Evolutionary conservation across 2,888 invertebrate species (phyloP).

Genomic region (Acleris cristana): DNA sequence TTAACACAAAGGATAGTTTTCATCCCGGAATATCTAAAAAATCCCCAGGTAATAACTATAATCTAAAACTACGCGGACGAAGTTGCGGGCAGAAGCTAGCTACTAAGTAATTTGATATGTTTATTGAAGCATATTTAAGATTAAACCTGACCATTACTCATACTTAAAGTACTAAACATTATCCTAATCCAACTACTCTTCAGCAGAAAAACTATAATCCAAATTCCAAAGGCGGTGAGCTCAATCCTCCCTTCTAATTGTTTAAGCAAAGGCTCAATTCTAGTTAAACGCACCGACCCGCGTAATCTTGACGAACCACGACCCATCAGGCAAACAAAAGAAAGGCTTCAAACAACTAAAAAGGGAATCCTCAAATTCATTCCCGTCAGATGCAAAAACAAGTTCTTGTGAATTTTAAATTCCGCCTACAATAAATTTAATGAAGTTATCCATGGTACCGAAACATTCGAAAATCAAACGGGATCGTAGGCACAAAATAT

Average conservation of each 20-base stretch:
- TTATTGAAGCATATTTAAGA: no score
- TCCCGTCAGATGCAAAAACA: constrained; percentile 32
- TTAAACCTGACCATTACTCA: no score
- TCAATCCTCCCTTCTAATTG: not conserved
- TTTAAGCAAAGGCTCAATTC: constrained; percentile 7
- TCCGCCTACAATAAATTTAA: constrained; percentile 28
- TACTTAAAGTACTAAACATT: no score
- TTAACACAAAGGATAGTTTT: no score
- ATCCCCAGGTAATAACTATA: no score
- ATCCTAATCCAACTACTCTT: no score
- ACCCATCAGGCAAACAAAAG: constrained; percentile 3
- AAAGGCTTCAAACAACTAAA: constrained; percentile 15
- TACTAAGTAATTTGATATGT: no score
- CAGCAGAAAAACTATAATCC: not conserved
- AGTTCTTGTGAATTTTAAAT: constrained; percentile 34
- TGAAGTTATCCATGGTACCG: constrained; percentile 9
- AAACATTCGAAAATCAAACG: constrained; percentile 24
- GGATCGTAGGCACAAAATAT: not conserved
- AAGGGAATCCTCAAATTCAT: constrained; percentile 25
- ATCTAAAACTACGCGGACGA: no score
- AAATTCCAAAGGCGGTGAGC: not conserved
- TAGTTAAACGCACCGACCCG: not conserved
- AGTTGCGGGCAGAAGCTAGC: no score
- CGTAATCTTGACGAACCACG: not conserved
- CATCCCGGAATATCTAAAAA: no score